Base-by-base conservation (phyloP, 1,140 invertebrate species). In the Acromyrmex charruanus region DNA sequence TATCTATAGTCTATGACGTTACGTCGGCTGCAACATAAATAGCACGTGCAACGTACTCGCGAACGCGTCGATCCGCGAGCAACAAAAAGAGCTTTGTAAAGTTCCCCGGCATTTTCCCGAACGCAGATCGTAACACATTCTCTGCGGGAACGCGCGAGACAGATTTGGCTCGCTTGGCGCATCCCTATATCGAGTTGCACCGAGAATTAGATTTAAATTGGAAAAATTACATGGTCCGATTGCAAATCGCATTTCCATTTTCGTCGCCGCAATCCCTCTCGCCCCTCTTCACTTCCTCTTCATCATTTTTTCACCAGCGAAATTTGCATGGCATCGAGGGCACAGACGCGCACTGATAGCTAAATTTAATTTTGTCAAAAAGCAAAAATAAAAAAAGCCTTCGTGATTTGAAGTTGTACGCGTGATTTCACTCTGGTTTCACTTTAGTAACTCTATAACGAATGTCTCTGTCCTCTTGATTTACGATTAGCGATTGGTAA, bases 201-300 rank as follows among this genome's bases (percentile, higher is more conserved):
- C 53, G 58, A 53, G 44, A 86, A 90, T 90, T 88, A 86, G 81
- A 91, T 90, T 90, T 81, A 82, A 86, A 91, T 88, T 88, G 86
- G 49, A 74, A 88, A 90, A 91, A 91, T 90, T 90, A 88, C 77
- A 66, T 75, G 72, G 44, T 35, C 53, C 77, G 71, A 87, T 85
- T 69, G 66, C 53, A 86, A 87, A 88, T 87, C 44, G 49, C 74
- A 68, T 90, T 71, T 90, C 88, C 74, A 75, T 85, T 81, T 55
- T 55, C 77, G 55, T 74, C 28, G 14, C 58, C 35, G 79, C 79
- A 69, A 44, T 35, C 44, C 4, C 16, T 39, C 25, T 18, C 44
- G 35, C 77, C 18, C 5, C 25, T 9, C 12, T 9, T 28, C 18
- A 21, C 18, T 18, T 66, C 21, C n/a, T 35, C 18, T 49, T n/a